Evolutionary conservation across 1,140 invertebrate genomes (phyloP).

Genomic region (Nylanderia fulva): DNA sequence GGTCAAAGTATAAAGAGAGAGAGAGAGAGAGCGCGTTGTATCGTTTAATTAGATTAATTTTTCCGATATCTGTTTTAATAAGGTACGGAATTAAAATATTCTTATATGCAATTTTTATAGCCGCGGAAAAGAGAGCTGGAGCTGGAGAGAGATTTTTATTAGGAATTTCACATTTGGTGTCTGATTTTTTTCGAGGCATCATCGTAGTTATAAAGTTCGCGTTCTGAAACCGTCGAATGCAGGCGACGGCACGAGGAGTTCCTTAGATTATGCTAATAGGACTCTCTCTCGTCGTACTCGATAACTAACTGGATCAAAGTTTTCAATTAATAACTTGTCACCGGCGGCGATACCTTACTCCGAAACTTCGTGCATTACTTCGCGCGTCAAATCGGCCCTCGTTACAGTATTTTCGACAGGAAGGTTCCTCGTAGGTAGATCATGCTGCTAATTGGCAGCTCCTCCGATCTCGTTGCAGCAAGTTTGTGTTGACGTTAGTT

Average conservation of each 20-base stretch:
- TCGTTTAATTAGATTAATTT: slow-evolving; percentile 11
- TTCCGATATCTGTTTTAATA: neutral
- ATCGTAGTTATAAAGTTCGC: slow-evolving; percentile 46
- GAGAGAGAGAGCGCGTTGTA: neutral
- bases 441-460: slow-evolving; percentile 56
- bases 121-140: neutral
- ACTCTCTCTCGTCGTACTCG: slow-evolving; percentile 53
- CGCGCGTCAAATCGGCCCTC: slow-evolving; percentile 18
- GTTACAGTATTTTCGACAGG: slow-evolving; percentile 57
- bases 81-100: neutral
- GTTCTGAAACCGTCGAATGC: slow-evolving; percentile 53
- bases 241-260: slow-evolving; percentile 29
- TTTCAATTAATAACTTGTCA: slow-evolving; percentile 74
- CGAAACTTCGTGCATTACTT: slow-evolving; percentile 58
- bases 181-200: slow-evolving; percentile 42
- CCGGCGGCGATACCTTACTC: slow-evolving; percentile 59
- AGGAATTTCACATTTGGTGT: neutral
- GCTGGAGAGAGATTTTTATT: neutral
- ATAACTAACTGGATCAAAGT: slow-evolving; percentile 69
- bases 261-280: slow-evolving; percentile 67
- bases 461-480: slow-evolving; percentile 19
- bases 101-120: neutral
- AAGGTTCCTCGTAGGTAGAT: slow-evolving; percentile 43
- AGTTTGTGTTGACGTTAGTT: slow-evolving; percentile 45
- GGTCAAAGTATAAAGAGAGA: neutral